Conservation (phyloP, 2,113 vertebrate genomes). For the Phrynosoma platyrhinos region DNA sequence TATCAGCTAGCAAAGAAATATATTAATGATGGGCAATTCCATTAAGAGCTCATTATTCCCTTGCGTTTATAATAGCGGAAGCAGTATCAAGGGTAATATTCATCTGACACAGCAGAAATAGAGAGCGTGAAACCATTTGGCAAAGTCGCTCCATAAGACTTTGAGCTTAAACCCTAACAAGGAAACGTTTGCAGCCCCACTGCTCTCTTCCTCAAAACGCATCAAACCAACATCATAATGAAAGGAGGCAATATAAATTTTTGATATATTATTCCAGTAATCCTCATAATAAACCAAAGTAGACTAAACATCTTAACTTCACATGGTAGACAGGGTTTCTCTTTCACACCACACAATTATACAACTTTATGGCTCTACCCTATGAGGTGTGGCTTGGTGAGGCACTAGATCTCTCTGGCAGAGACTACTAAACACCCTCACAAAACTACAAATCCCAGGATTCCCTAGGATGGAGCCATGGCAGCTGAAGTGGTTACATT, state of each 20-base stretch:
- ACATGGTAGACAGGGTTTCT: background rate
- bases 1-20: constrained; percentile 46
- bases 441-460: no score
- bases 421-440: no score
- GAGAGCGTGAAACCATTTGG: constrained; percentile 1
- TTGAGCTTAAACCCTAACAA: background rate
- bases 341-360: no score
- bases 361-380: no score
- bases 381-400: no score
- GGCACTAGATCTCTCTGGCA: no score
- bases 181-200: constrained; percentile 30
- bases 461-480: no score
- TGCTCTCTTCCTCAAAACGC: background rate
- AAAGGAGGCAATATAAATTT: background rate
- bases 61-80: constrained; percentile 48
- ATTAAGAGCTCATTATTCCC: constrained; percentile 57
- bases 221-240: background rate
- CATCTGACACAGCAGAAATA: constrained; percentile 45
- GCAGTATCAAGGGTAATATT: constrained; percentile 42
- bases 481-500: no score
- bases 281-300: background rate
- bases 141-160: constrained; percentile 6
- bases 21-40: constrained; percentile 54
- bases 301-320: background rate
- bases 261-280: background rate